Base-by-base conservation (phyloP, 2,888 invertebrate species). In the Sphecodes monilicornis region DNA sequence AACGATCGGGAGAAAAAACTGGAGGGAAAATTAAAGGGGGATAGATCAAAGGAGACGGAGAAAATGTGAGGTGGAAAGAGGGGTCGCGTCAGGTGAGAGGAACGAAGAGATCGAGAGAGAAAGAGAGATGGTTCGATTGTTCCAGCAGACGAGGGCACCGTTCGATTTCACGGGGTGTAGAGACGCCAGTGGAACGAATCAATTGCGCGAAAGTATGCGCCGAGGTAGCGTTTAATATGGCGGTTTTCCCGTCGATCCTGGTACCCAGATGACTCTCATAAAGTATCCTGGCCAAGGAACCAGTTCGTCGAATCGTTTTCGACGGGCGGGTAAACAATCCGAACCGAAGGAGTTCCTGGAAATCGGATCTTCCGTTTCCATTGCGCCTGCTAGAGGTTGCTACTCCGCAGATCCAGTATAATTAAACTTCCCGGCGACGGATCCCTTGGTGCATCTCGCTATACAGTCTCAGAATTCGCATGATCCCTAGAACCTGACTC, bases 121-220 rank as follows among this genome's bases (percentile, higher is more conserved):
- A 80, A 71, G 74, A 64, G 66, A 54, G 76, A 57, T 50, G 57
- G 43, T 26, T 66, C 75, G 79, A 88, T 90, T 90, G 88, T 90
- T 88, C 84, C 84, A 81, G 76, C 75, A 82, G 82, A 64, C 76
- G 80, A 77, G 81, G 80, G 86, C 83, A 77, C 74, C 82, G 82
- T 86, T 89, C 87, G 87, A 90, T 90, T 90, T 88, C 85, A 86
- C 84, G 83, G 79, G 60, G 84, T 41, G 72, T 69, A 57, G 79
- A 79, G 84, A 80, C 66, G 84, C 75, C 80, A 57, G 79, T 41
- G 85, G 87, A 89, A 88, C 83, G 86, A 88, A 90, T 88, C 88
- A 81, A 87, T 88, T 87, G 87, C 79, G 74, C 70, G 81, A 88
- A 87, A 90, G 85, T 89, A 88, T 79, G 78, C 77, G 66, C 54